These are phyloP conservation scores for Phylloscopus whistleri DNA, from an alignment of 2,113 vertebrate species.

Conservation along the genomic window DNA sequence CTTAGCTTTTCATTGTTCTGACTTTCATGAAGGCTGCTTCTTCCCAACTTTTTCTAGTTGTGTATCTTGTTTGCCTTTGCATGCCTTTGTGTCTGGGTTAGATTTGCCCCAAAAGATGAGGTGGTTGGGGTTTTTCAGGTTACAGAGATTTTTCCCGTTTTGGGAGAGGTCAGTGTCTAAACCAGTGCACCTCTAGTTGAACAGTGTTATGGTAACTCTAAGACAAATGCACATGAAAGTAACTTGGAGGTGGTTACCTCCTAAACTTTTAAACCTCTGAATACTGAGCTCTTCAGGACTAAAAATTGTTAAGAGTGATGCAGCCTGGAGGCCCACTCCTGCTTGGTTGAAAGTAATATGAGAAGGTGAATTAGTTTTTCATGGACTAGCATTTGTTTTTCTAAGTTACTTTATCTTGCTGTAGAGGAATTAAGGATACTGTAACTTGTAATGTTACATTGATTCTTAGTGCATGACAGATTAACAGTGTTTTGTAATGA, in stretches of 20 bases:
- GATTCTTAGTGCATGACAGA: constrained; percentile 24
- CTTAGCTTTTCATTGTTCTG: neutral
- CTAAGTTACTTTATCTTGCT: neutral
- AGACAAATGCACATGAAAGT: neutral
- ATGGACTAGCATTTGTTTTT: neutral
- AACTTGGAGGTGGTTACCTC: neutral
- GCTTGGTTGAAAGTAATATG: neutral
- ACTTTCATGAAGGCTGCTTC: neutral
- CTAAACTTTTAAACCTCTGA: neutral
- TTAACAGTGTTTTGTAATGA: constrained; percentile 44
- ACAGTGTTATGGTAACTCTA: neutral
- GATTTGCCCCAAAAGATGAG: neutral
- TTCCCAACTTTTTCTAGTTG: neutral
- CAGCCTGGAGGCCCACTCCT: neutral
- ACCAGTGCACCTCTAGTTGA: neutral
- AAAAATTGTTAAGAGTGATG: neutral
- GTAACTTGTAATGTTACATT: neutral
- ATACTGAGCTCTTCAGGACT: neutral
- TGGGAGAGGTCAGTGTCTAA: neutral
- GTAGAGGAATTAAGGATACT: neutral
- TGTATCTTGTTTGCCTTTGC: neutral
- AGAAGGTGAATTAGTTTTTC: neutral
- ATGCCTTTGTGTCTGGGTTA: neutral
- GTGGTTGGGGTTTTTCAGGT: neutral
- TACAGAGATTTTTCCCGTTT: neutral